Evolutionary conservation across 2,888 invertebrate genomes (phyloP).

Genomic region (Gastracanthus pulcherrimus): DNA sequence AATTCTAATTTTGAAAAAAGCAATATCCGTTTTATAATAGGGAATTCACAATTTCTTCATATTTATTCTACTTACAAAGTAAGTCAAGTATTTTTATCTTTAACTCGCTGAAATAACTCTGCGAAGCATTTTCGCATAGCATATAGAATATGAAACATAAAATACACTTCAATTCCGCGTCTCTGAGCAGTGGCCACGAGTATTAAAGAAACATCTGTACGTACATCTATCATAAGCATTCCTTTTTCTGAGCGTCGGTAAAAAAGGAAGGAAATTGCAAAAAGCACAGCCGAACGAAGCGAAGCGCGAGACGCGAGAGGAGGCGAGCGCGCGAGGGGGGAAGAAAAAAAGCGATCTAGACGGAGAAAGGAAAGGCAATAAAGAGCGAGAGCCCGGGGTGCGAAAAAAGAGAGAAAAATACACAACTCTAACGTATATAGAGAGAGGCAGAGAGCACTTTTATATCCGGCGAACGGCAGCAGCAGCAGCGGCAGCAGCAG

Average conservation of each 20-base stretch:
- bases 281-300: constrained; percentile 25
- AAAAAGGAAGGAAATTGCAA: constrained; percentile 47
- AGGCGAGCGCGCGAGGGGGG: neutral
- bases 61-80: neutral
- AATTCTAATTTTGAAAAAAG: no score
- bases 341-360: constrained; percentile 27
- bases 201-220: no score
- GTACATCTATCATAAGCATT: constrained; percentile 7
- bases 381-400: constrained; percentile 22
- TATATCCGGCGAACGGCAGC: constrained; percentile 46
- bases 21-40: no score
- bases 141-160: no score
- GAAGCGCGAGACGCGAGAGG: neutral
- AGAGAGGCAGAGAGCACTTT: constrained; percentile 40
- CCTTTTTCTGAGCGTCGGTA: neutral
- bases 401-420: constrained; percentile 39
- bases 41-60: no score
- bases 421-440: constrained; percentile 17
- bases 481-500: neutral
- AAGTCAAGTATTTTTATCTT: no score
- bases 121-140: no score
- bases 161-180: no score
- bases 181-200: no score
- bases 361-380: constrained; percentile 37
- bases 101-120: no score